phyloP scores from a whole-genome alignment of 2,113 vertebrate species.

The Petrocephalus microphthalmus region DNA sequence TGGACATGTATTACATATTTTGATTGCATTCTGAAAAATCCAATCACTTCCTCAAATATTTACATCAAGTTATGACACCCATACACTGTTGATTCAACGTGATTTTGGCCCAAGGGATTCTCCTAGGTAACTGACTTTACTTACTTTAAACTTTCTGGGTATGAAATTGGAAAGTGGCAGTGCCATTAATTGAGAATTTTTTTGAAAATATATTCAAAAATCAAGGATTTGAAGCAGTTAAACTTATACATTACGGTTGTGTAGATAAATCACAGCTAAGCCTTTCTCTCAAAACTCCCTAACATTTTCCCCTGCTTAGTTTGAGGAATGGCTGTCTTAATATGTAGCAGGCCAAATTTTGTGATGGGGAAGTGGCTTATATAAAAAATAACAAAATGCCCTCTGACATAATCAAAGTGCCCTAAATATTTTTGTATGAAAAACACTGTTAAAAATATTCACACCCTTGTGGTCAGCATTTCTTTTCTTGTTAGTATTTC shows the following conservation, averaged over 20 bases:
- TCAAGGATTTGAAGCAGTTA: background rate
- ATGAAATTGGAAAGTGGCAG: background rate
- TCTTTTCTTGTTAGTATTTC: background rate
- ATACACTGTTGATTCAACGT: constrained; percentile 8
- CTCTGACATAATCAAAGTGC: background rate
- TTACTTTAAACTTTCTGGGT: background rate
- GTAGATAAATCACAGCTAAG: background rate
- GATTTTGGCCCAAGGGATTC: background rate
- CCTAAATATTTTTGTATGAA: background rate
- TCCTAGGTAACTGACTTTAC: background rate
- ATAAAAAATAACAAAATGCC: background rate
- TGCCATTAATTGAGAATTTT: background rate
- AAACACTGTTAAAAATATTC: background rate
- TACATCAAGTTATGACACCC: background rate
- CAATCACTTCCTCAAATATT: constrained; percentile 4
- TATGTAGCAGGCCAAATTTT: background rate
- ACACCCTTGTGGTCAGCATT: background rate
- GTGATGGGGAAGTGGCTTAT: background rate
- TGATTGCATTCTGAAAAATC: constrained; percentile 8
- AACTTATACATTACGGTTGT: background rate
- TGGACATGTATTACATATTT: constrained; percentile 5
- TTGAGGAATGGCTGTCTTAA: background rate
- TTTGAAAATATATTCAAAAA: background rate
- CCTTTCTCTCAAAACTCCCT: background rate
- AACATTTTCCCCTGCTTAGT: background rate